Evolutionary conservation across 2,888 invertebrate genomes (phyloP), one percentile per base, ranked within the genome.

Genomic region (Pelosia muscerda): DNA sequence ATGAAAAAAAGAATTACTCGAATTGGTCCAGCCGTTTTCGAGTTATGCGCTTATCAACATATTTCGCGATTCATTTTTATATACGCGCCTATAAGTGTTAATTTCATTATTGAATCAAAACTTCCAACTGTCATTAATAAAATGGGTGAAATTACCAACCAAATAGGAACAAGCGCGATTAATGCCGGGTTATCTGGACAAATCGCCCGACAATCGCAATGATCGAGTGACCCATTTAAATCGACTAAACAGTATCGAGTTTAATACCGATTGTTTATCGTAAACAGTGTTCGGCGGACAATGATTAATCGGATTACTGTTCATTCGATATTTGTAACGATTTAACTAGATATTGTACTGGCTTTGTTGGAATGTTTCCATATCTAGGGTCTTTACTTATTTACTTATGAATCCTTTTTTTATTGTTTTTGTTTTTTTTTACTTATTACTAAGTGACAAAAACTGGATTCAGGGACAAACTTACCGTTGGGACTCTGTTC

Each of bases 191-290:
- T 77, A 78, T 80, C 73, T 72, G 58, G 76, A 76, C 81, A 74
- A 80, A 80, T 82, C 68, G 75, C 28, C 66, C 62, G 62, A 72
- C 78, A 74, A 74, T 82, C 72, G 72, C 58, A 73, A 81, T 81
- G 73, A 82, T 80, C 73, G 81, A 81, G 73, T 82, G 81, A 80
- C 81, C 81, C 73, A 76, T 80, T 81, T 81, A 73, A 77, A 79
- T 70, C 72, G 76, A 78, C 68, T 74, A 75, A 76, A 71, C 78
- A 68, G 70, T 74, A 77, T 76, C 73, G 79, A 72, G 75, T 79
- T 74, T 73, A 79, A 80, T 79, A 64, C 64, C 72, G 72, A 81
- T 81, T 81, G 76, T 78, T 74, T 81, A 79, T 78, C 74, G 81
- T 68, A 70, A 78, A 73, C 68, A 69, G 54, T 62, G 64, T 66